Percentiles rank a stretch among this genome's conserved stretches.
phyloP scores from a whole-genome alignment of 2,113 vertebrate genomes.

The Australoheros scitulus region DNA sequence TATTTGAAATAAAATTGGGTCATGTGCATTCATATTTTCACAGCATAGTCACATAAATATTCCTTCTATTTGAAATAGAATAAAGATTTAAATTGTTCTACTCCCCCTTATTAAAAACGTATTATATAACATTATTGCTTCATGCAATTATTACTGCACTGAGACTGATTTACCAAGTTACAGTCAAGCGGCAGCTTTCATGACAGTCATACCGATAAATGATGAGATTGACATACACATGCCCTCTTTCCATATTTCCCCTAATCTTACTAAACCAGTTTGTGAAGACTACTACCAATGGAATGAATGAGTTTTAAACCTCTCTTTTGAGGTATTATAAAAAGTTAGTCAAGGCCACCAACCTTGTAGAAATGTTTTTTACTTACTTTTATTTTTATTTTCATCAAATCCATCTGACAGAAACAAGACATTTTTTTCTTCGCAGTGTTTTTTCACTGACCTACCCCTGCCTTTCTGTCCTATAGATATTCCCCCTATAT shows the following conservation, averaged over 20 bases:
- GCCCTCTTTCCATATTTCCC: not conserved
- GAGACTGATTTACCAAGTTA: not conserved
- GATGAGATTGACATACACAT: not conserved
- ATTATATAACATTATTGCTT: not conserved
- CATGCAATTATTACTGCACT: not conserved
- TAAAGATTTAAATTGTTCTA: not conserved
- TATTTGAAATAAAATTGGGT: constrained; percentile 13
- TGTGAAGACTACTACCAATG: constrained; percentile 57
- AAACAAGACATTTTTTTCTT: not conserved
- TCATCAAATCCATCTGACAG: constrained; percentile 78
- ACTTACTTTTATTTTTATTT: constrained; percentile 67
- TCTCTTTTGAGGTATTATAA: constrained; percentile 66
- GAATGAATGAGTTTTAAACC: constrained; percentile 61
- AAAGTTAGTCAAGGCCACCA: constrained; percentile 70
- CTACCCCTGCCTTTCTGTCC: constrained; percentile 36
- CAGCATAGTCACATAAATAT: not conserved
- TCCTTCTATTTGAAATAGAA: not conserved
- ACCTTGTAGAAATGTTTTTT: constrained; percentile 79
- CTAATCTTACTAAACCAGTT: constrained; percentile 37
- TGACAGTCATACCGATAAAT: not conserved
- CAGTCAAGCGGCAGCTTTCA: not conserved
- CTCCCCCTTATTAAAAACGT: not conserved
- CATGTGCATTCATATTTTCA: not conserved
- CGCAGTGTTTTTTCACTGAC: not conserved
- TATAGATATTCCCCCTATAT: constrained; percentile 49